phyloP scores from a whole-genome alignment of 2,113 vertebrate genomes.

The Malurus melanocephalus region DNA sequence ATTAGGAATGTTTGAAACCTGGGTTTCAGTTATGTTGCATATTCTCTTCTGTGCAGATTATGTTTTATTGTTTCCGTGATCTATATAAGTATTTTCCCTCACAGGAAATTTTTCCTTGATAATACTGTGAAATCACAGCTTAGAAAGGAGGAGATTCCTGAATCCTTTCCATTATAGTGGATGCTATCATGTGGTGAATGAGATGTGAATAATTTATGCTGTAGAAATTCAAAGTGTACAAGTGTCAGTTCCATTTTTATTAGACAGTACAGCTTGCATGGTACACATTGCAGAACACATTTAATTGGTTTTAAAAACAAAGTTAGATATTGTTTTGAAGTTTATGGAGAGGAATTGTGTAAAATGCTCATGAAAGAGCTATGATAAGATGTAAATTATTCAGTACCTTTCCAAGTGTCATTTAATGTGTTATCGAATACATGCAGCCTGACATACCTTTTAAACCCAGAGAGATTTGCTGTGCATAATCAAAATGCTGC shows the following conservation, averaged over 20 bases:
- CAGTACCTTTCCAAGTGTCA: slow-evolving; percentile 20
- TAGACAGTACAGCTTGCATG: neutral
- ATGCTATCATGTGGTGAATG: neutral
- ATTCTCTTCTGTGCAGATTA: neutral
- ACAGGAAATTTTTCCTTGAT: neutral
- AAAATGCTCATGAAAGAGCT: slow-evolving; percentile 10
- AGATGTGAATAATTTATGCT: neutral
- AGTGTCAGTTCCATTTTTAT: neutral
- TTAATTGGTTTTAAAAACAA: slow-evolving; percentile 9
- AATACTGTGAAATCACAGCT: neutral
- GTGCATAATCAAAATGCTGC: slow-evolving; percentile 24
- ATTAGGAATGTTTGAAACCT: neutral
- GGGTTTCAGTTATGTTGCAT: neutral
- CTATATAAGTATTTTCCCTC: neutral
- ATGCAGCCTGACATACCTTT: slow-evolving; percentile 44
- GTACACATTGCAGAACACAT: neutral
- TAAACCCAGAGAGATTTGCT: slow-evolving; percentile 42
- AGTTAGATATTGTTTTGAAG: slow-evolving; percentile 31
- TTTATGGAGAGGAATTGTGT: neutral
- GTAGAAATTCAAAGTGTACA: neutral
- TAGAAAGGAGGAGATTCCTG: neutral
- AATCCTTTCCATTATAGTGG: neutral
- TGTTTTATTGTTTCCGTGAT: neutral
- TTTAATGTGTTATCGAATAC: slow-evolving; percentile 30
- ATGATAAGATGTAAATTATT: slow-evolving; percentile 45